These are phyloP conservation scores for Prenolepis imparis DNA, from an alignment of 2,888 invertebrate genomes.

Conservation along the genomic window DNA sequence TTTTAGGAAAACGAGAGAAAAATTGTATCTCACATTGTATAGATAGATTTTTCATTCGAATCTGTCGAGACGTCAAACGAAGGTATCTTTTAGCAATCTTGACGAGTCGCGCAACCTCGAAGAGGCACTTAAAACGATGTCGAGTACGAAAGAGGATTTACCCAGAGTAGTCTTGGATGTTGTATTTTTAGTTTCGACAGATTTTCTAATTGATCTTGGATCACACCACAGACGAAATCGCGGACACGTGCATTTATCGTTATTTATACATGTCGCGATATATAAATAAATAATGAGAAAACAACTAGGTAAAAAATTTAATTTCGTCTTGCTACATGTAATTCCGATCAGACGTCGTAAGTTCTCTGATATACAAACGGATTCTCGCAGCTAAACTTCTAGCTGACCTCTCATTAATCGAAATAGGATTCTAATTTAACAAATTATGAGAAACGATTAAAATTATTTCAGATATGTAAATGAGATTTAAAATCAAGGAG, in stretches of 20 bases:
- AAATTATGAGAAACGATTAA: not conserved
- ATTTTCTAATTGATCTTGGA: constrained; percentile 69
- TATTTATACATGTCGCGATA: constrained; percentile 26
- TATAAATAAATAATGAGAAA: constrained; percentile 50
- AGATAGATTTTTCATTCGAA: not conserved
- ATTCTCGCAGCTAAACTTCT: not conserved
- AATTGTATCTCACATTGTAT: not conserved
- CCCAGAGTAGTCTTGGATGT: not conserved
- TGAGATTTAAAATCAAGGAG: not conserved
- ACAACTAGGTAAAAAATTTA: constrained; percentile 21
- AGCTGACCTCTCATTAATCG: not conserved
- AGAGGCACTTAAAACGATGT: not conserved
- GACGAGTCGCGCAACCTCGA: not conserved
- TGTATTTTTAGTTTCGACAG: constrained; percentile 59
- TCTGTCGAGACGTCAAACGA: not conserved
- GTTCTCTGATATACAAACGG: no score
- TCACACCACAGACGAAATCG: constrained; percentile 26
- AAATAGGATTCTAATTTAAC: not conserved
- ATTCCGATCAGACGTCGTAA: constrained; percentile 12
- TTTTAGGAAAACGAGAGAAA: not conserved
- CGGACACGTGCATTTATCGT: constrained; percentile 56
- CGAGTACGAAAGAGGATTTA: constrained; percentile 1
- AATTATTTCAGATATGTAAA: not conserved
- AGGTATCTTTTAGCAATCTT: not conserved
- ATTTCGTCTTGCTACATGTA: not conserved